Conservation (phyloP, 2,797 vertebrate species). For the Rachycentron canadum region DNA sequence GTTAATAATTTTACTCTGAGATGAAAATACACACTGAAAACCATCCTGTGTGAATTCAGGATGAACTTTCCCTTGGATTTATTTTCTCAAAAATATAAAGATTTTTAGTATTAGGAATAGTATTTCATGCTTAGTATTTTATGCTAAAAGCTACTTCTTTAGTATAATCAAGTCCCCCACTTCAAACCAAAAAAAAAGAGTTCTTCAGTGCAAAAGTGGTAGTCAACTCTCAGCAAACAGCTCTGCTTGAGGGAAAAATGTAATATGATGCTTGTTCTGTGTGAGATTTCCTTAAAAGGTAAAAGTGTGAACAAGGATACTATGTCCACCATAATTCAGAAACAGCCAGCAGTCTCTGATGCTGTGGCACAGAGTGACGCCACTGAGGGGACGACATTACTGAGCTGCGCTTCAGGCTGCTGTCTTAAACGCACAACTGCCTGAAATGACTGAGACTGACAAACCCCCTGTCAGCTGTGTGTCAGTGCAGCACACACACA, state of each 20-base stretch:
- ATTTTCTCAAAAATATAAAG: conserved; percentile 28
- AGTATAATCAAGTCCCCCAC: conserved; percentile 58
- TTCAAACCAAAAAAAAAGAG: conserved; percentile 56
- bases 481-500: conserved; percentile 35
- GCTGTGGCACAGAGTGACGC: conserved; percentile 40
- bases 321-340: conserved; percentile 23
- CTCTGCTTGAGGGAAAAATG: conserved; percentile 34
- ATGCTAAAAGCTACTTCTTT: conserved; percentile 39
- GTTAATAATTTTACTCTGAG: conserved; percentile 14
- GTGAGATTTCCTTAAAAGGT: conserved; percentile 16
- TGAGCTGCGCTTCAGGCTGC: conserved; percentile 54
- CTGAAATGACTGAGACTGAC: conserved; percentile 66
- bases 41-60: conserved; percentile 32
- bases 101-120: conserved; percentile 27
- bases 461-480: conserved; percentile 58
- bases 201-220: too few relatives aligned
- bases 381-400: conserved; percentile 32
- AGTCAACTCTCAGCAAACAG: conserved; percentile 52
- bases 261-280: conserved; percentile 13
- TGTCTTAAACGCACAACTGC: conserved; percentile 51
- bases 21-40: conserved; percentile 45
- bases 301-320: conserved; percentile 30
- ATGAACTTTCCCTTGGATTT: conserved; percentile 34
- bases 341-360: conserved; percentile 22
- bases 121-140: conserved; percentile 55